Evolutionary conservation across 2,113 vertebrate genomes (phyloP).

Genomic region (Campylomormyrus numenius): DNA sequence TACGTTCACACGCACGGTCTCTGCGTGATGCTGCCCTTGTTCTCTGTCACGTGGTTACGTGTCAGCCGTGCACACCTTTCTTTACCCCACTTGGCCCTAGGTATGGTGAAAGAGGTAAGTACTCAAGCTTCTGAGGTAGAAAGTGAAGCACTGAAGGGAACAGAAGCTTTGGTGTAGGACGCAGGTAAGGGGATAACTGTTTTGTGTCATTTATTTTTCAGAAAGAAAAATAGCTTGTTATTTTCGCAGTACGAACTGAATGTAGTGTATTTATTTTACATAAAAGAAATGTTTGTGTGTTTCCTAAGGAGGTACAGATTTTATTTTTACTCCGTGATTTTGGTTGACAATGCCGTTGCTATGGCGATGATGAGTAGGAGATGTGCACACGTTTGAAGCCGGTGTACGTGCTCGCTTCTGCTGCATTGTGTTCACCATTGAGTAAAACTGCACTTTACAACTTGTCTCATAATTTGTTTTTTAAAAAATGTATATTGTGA

Average conservation of each 20-base stretch:
- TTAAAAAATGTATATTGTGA: constrained; percentile 39
- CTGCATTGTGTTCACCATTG: constrained; percentile 38
- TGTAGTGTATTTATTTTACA: constrained; percentile 53
- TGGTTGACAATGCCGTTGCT: constrained; percentile 21
- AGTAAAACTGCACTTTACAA: constrained; percentile 53
- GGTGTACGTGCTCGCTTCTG: constrained; percentile 39
- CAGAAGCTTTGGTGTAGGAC: background rate
- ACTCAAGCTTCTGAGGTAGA: background rate
- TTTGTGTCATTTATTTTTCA: constrained; percentile 16
- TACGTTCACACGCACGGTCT: background rate
- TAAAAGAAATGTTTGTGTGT: constrained; percentile 26
- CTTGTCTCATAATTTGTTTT: background rate
- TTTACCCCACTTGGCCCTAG: constrained; percentile 21
- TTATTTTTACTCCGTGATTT: constrained; percentile 5
- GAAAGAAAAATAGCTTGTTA: constrained; percentile 22
- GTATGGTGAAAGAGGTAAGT: background rate
- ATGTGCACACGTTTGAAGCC: constrained; percentile 27
- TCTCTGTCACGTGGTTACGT: constrained; percentile 27
- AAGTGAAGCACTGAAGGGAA: background rate
- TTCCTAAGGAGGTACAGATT: constrained; percentile 37
- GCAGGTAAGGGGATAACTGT: background rate
- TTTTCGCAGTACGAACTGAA: constrained; percentile 58
- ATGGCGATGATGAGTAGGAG: constrained; percentile 29
- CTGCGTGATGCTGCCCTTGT: constrained; percentile 23
- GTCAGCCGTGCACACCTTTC: constrained; percentile 30